Evolutionary conservation across 2,888 invertebrate species (phyloP).

Genomic region (Chymomyza procnemis): DNA sequence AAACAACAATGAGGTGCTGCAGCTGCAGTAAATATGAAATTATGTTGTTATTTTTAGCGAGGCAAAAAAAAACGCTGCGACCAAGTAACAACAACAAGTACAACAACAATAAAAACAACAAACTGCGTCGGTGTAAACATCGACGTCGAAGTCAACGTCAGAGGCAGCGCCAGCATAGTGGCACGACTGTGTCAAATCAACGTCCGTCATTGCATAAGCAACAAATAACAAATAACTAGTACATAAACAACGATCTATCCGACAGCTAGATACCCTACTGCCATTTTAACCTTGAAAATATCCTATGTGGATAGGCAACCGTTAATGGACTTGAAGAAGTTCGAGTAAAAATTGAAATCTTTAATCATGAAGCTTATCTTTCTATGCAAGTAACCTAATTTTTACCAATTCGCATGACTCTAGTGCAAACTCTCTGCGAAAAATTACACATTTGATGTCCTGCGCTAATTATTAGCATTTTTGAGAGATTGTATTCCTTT

Average conservation of each 20-base stretch:
- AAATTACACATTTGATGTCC: too few relatives aligned
- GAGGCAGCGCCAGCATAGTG: background rate
- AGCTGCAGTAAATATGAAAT: constrained; percentile 41
- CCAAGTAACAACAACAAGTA: constrained; percentile 17
- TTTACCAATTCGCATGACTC: too few relatives aligned
- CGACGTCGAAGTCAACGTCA: background rate
- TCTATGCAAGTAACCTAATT: too few relatives aligned
- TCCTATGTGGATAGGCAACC: too few relatives aligned
- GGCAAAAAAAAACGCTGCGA: constrained; percentile 30
- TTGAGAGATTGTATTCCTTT: too few relatives aligned
- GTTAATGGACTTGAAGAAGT: too few relatives aligned
- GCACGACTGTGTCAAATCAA: background rate
- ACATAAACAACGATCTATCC: background rate
- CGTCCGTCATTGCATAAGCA: background rate
- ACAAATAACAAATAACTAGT: constrained; percentile 13
- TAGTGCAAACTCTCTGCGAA: too few relatives aligned
- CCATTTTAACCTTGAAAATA: too few relatives aligned
- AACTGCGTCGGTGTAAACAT: background rate
- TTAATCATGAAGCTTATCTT: too few relatives aligned
- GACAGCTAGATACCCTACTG: background rate
- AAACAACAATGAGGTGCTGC: constrained; percentile 10
- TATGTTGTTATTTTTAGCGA: constrained; percentile 56
- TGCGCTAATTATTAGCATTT: too few relatives aligned
- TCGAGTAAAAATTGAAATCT: too few relatives aligned
- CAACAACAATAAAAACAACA: constrained; percentile 18